Evolutionary conservation across 2,797 vertebrate genomes (phyloP), one percentile per base, ranked within the genome.

Genomic region (Aeoliscus strigatus): DNA sequence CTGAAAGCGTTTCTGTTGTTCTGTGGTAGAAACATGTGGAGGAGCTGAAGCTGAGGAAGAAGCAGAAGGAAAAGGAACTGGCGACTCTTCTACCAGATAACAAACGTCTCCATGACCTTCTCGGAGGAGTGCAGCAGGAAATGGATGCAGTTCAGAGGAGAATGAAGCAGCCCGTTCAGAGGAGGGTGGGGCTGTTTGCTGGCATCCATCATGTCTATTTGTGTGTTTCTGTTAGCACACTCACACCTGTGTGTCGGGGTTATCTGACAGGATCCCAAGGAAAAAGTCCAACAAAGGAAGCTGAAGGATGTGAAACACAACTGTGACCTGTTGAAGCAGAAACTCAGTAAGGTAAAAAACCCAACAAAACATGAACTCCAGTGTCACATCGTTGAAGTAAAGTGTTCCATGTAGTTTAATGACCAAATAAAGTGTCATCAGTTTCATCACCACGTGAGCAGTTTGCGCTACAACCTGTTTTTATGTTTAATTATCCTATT

Each of bases 11-110:
- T 14, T n/a, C 4, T 17, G 9, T 17, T 2, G 1, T 11, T n/a
- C 1, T 39, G 9, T 31, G 1, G 27, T 38, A 96, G 93, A 84
- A 83, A 50, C 82, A 92, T 67, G 66, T 89, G 16, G 79, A 86
- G 14, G 85, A 87, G 6, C 69, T 85, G 80, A 88, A 80, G 55
- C 79, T 45, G 34, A 91, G 75, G 35, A 83, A 83, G 30, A 75
- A 75, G 11, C 79, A 86, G 61, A 91, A 83, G 72, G 79, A 90
- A 62, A 89, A 80, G 61, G 87, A 90, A 52, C 87, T 87, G 78
- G 37, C 27, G 0, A 64, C 81, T 2, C 54, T 89, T 52, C 27
- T 85, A 23, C 75, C 90, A 62, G 57, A 76, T 1, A 94, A 92
- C 70, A 86, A 83, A 48, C 34, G 35, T 34, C 75, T 93, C 44